Conservation (phyloP, 2,888 invertebrate species). For the Dichetophora obliterata region DNA sequence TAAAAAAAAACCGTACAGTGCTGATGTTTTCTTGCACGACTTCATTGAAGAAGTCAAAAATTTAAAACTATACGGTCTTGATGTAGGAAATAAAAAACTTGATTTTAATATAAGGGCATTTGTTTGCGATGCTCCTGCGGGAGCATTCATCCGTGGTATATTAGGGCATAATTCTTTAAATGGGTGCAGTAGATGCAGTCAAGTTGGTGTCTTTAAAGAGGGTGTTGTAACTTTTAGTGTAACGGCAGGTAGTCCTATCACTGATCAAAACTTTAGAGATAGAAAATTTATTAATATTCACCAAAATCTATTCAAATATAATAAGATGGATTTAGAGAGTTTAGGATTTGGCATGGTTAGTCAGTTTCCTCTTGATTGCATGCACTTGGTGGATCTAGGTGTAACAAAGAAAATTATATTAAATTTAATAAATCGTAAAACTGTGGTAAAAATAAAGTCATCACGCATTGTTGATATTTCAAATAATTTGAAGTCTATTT, state of each 20-base stretch:
- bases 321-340: background rate
- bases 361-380: background rate
- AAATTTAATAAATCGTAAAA: background rate
- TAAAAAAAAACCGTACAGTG: conserved; percentile 15
- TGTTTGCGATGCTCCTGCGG: too few relatives aligned
- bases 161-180: conserved; percentile 1
- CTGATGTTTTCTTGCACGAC: conserved; percentile 13
- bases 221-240: background rate
- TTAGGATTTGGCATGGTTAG: background rate
- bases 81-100: background rate
- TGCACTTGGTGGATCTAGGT: background rate
- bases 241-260: background rate
- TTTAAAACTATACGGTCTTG: background rate
- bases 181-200: conserved; percentile 15
- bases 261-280: background rate
- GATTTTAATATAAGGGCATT: conserved; percentile 7
- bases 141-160: conserved; percentile 2
- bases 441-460: background rate
- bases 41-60: conserved; percentile 5
- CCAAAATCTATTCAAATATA: background rate
- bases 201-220: background rate
- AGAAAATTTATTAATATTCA: background rate
- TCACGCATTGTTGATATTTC: background rate
- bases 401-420: background rate
- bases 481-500: background rate